Base-by-base conservation (phyloP, 2,888 invertebrate species). In the Perizoma affinitatum region DNA sequence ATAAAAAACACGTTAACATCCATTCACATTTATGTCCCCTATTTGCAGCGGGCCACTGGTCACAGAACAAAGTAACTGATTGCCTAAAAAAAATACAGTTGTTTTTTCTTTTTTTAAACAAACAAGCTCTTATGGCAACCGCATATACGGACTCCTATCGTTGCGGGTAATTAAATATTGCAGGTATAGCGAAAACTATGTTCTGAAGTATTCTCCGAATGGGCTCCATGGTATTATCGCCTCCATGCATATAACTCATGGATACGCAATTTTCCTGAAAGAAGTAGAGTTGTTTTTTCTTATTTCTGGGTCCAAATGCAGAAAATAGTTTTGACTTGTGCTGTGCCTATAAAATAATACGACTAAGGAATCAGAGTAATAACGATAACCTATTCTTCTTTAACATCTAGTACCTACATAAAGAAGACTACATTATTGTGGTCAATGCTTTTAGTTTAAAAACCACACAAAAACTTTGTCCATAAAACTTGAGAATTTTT, bases 1-100 rank as follows among this genome's bases (percentile, higher is more conserved):
- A 90, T 92, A 91, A 92, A 92, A 91, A 91, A 90, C 91, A 89
- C 91, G 91, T 92, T 92, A 91, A 90, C 92, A 91, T 92, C 90
- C 88, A 92, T 92, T 90, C 89, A 88, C 86, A 86, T 91, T 90
- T 89, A 86, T 87, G 81, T 80, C 88, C 90, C 88, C 87, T 89
- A 87, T 89, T 90, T 87, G 86, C 77, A 74, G 75, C 80, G 78
- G 83, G 79, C 87, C 90, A 85, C 86, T 80, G 86, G 79, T 72
- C 86, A 82, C 77, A 74, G 72, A 70, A 86, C 86, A 87, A 86
- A 86, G 86, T 88, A 85, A 86, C 87, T 87, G 87, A 89, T 88
- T 88, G 87, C 84, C 74, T 69, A 73, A 79, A 63, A 62, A 58
- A 50, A 66, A 53, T 56, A 58, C 46, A 35, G 54, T 60, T 67